phyloP scores from a whole-genome alignment of 2,888 invertebrate species.

The Notodonta ziczac region DNA sequence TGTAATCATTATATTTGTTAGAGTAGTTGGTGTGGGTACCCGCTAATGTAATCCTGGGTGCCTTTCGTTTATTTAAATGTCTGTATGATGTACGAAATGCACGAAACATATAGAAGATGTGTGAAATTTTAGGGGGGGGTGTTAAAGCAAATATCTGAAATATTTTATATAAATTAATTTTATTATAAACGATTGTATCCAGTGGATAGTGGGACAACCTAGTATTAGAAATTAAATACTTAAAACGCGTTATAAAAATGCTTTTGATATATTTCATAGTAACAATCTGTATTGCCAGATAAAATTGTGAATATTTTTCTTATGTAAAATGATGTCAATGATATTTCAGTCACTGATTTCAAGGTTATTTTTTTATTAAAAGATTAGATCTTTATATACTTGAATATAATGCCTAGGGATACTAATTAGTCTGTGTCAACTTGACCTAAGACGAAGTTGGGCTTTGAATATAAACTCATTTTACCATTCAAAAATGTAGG shows the following conservation, averaged over 20 bases:
- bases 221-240: slow-evolving; percentile 75
- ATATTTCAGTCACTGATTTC: slow-evolving; percentile 81
- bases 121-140: slow-evolving; percentile 70
- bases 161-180: slow-evolving; percentile 80
- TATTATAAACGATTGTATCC: slow-evolving; percentile 75
- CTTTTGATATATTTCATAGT: slow-evolving; percentile 77
- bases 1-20: slow-evolving; percentile 82
- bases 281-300: slow-evolving; percentile 84
- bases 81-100: slow-evolving; percentile 95
- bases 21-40: slow-evolving; percentile 84
- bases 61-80: slow-evolving; percentile 82
- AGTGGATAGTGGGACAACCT: slow-evolving; percentile 78
- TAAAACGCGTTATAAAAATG: slow-evolving; percentile 64
- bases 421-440: slow-evolving; percentile 68
- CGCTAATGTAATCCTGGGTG: slow-evolving; percentile 81
- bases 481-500: slow-evolving; percentile 66
- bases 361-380: slow-evolving; percentile 70
- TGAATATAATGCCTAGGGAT: slow-evolving; percentile 76
- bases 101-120: slow-evolving; percentile 95
- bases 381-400: slow-evolving; percentile 78
- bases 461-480: slow-evolving; percentile 61
- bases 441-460: slow-evolving; percentile 62
- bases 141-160: slow-evolving; percentile 60
- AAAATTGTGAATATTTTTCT: slow-evolving; percentile 85
- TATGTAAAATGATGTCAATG: slow-evolving; percentile 79